Conservation (phyloP, 2,113 vertebrate genomes). For the Paratilapia polleni region DNA sequence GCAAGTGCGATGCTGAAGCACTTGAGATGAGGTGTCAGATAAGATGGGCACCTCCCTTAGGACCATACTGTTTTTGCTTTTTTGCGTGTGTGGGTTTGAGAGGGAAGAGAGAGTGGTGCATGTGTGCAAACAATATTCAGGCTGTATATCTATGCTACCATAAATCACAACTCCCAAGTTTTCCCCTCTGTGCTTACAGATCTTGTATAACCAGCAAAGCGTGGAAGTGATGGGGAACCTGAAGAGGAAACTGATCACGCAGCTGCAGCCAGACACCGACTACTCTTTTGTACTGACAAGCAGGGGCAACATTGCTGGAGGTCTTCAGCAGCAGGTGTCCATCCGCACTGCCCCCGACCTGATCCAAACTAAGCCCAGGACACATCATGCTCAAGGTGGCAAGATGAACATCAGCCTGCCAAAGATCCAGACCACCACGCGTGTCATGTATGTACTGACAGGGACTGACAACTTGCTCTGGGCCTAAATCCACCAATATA, state of each 20-base stretch:
- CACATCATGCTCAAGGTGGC: constrained; percentile 86
- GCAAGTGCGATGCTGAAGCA: background rate
- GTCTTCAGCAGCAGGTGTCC: constrained; percentile 97
- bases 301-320: constrained; percentile 93
- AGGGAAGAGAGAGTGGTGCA: background rate
- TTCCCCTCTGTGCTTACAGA: constrained; percentile 77
- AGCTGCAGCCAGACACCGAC: constrained; percentile 93
- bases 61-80: background rate
- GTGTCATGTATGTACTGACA: constrained; percentile 83
- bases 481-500: background rate
- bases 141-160: background rate
- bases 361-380: constrained; percentile 88
- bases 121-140: background rate
- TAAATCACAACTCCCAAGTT: background rate
- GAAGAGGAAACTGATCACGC: constrained; percentile 92
- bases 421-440: constrained; percentile 84
- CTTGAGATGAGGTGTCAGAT: constrained; percentile 45
- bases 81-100: background rate
- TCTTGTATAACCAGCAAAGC: constrained; percentile 97
- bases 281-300: constrained; percentile 98
- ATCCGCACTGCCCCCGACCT: constrained; percentile 96
- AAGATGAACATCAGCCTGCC: constrained; percentile 89
- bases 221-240: constrained; percentile 96
- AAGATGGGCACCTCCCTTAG: background rate
- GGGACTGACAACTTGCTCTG: background rate